Evolutionary conservation across 2,113 vertebrate species (phyloP).

Genomic region (Numida meleagris): DNA sequence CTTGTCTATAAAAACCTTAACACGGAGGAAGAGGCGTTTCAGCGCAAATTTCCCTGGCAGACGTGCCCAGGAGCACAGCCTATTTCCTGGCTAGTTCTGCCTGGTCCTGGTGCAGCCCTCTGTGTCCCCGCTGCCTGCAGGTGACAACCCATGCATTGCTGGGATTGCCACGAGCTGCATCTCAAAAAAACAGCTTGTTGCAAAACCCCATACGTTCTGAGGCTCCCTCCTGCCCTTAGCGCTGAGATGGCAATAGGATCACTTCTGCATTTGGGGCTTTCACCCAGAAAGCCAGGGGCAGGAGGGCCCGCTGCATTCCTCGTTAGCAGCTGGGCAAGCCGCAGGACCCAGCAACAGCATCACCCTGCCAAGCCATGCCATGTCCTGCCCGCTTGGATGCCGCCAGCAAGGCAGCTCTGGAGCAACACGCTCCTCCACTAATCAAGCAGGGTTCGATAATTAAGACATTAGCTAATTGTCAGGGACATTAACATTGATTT

Average conservation of each 20-base stretch:
- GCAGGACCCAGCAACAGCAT: background rate
- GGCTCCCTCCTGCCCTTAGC: background rate
- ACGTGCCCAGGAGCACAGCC: background rate
- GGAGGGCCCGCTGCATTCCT: background rate
- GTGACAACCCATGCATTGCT: accelerated
- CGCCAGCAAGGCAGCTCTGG: background rate
- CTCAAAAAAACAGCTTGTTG: background rate
- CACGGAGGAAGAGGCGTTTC: background rate
- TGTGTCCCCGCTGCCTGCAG: accelerated
- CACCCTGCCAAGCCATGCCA: accelerated
- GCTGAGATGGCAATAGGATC: background rate
- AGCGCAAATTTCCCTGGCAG: background rate
- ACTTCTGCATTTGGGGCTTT: background rate
- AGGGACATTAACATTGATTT: conserved; percentile 74
- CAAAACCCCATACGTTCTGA: background rate
- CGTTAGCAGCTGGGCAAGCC: background rate
- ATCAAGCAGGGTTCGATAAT: conserved; percentile 64
- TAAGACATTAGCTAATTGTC: conserved; percentile 77
- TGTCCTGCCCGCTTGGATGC: background rate
- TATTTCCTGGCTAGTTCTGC: background rate
- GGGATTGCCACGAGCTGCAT: accelerated
- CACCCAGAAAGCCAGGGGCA: background rate
- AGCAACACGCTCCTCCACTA: background rate
- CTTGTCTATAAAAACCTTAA: background rate
- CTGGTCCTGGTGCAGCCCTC: background rate